These are phyloP conservation scores for Caenorhabditis macrosperma DNA, from an alignment of 2,888 invertebrate species.

Conservation along the genomic window DNA sequence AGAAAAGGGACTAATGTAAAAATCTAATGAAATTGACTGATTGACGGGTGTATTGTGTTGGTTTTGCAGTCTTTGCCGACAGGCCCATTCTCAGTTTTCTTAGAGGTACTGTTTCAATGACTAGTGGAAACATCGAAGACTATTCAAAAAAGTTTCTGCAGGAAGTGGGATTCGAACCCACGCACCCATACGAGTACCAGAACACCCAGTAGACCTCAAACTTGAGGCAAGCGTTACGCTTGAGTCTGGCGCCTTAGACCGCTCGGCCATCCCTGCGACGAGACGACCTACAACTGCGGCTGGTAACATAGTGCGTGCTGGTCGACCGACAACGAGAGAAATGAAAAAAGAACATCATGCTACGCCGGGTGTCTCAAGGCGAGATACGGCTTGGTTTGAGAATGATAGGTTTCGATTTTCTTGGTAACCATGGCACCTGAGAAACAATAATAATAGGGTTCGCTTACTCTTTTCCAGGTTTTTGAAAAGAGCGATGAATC, in stretches of 20 bases:
- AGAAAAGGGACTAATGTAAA: neutral
- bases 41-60: slow-evolving; percentile 10
- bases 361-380: too few species aligned
- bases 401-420: too few species aligned
- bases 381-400: too few species aligned
- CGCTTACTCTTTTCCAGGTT: too few species aligned
- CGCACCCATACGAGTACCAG: slow-evolving; percentile 64
- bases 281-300: neutral
- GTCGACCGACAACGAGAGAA: neutral
- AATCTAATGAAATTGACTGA: slow-evolving; percentile 13
- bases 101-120: too few species aligned
- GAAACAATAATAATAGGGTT: too few species aligned
- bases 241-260: slow-evolving; percentile 82
- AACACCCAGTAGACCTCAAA: slow-evolving; percentile 5
- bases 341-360: neutral
- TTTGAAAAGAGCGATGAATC: too few species aligned
- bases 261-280: slow-evolving; percentile 79
- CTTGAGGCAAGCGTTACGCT: slow-evolving; percentile 63
- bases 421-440: too few species aligned
- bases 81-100: too few species aligned
- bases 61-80: slow-evolving; percentile 21
- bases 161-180: slow-evolving; percentile 75
- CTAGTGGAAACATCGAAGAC: too few species aligned
- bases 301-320: neutral
- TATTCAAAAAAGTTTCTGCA: slow-evolving; percentile 23